phyloP scores from a whole-genome alignment of 2,113 vertebrate species.

The Hydrochoerus hydrochaeris region DNA sequence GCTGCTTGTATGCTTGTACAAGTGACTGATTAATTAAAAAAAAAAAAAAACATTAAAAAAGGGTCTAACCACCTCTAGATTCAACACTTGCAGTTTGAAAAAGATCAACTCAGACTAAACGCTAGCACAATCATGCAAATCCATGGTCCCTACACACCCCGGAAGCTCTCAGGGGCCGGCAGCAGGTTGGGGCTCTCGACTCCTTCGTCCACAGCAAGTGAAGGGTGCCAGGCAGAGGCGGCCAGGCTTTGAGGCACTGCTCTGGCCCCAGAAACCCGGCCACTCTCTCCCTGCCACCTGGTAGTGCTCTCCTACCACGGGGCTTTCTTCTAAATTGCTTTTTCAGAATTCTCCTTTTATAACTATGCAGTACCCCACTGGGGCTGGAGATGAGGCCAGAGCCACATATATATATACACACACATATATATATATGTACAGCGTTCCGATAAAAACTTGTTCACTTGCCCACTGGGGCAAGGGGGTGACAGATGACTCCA shows the following conservation, averaged over 20 bases:
- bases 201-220: not conserved
- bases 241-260: conserved; percentile 78
- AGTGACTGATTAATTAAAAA: conserved; percentile 84
- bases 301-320: conserved; percentile 75
- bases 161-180: conserved; percentile 66
- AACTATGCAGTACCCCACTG: conserved; percentile 88
- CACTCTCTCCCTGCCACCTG: conserved; percentile 80
- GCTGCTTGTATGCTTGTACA: conserved; percentile 76
- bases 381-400: conserved; percentile 86
- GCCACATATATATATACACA: conserved; percentile 84
- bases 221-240: conserved; percentile 40
- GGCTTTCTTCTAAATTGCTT: conserved; percentile 72
- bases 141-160: conserved; percentile 81
- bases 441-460: conserved; percentile 85
- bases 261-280: conserved; percentile 74
- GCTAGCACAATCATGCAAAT: conserved; percentile 92
- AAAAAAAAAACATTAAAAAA: conserved; percentile 74
- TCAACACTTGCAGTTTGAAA: conserved; percentile 88
- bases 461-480: conserved; percentile 77
- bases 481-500: conserved; percentile 70
- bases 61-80: conserved; percentile 87
- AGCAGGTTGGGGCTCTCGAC: not conserved
- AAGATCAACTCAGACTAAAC: conserved; percentile 90
- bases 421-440: conserved; percentile 79
- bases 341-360: conserved; percentile 80